These are phyloP conservation scores for Spongilla lacustris DNA, from an alignment of 37 sponge, comb jelly and placozoan genomes.

Conservation along the genomic window DNA sequence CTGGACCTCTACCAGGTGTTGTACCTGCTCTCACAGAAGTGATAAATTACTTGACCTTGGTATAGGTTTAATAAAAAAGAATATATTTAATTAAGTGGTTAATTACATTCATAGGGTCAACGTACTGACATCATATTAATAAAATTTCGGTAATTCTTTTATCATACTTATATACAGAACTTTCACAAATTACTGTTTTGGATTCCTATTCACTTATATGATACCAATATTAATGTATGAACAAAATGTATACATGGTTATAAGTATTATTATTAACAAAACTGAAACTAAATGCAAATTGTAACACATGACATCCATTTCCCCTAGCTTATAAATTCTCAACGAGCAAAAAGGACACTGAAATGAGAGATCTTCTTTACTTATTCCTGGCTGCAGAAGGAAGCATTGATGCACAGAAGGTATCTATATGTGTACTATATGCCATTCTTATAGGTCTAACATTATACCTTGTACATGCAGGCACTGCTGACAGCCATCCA, in stretches of 20 bases:
- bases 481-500: slow-evolving; percentile 3
- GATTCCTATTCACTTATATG: no score
- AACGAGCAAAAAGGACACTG: neutral
- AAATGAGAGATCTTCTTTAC: slow-evolving; percentile 49
- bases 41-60: slow-evolving; percentile 31
- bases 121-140: no score
- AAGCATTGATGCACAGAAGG: slow-evolving; percentile 31
- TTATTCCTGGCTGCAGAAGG: slow-evolving; percentile 46
- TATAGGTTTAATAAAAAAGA: neutral
- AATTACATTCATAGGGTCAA: no score
- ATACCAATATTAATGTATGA: no score
- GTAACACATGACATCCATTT: no score
- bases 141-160: no score
- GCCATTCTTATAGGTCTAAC: neutral
- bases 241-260: no score
- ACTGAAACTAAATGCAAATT: no score
- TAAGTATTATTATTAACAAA: no score
- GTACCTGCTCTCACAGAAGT: slow-evolving; percentile 28
- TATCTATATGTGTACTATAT: neutral
- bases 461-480: neutral
- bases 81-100: no score
- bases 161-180: no score
- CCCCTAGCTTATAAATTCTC: neutral
- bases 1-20: slow-evolving; percentile 33
- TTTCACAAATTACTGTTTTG: no score